phyloP scores from a whole-genome alignment of 2,113 vertebrate genomes.

The Etheostoma spectabile region DNA sequence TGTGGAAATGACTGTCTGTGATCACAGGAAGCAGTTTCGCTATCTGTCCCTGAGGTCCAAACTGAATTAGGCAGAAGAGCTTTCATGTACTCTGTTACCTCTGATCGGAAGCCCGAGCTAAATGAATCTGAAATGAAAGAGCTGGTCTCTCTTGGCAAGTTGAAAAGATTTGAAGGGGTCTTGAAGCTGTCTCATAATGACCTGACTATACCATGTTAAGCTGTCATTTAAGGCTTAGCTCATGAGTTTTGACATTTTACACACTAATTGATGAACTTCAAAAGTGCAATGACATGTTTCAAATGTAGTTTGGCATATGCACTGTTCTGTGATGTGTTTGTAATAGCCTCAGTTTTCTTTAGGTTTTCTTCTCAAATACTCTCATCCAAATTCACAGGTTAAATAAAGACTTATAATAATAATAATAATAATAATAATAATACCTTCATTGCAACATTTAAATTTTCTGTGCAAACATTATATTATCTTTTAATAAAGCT shows the following conservation, averaged over 20 bases:
- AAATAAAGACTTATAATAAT: neutral
- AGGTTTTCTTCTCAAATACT: neutral
- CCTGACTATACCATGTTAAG: conserved; percentile 10
- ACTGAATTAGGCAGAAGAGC: conserved; percentile 59
- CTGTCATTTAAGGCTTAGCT: conserved; percentile 14
- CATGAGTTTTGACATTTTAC: conserved; percentile 2
- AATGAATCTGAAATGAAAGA: conserved; percentile 50
- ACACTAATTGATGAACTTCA: neutral
- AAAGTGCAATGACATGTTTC: conserved; percentile 1
- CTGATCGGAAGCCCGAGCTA: conserved; percentile 52
- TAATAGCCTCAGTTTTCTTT: neutral
- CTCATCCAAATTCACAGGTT: neutral
- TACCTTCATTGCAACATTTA: no score
- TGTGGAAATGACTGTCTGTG: conserved; percentile 47
- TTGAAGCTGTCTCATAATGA: conserved; percentile 31
- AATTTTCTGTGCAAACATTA: no score
- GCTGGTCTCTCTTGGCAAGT: conserved; percentile 32
- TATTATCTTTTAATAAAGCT: neutral
- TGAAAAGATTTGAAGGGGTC: conserved; percentile 25
- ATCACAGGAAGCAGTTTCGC: conserved; percentile 64
- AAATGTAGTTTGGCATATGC: no score
- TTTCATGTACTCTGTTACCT: conserved; percentile 55
- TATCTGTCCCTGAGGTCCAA: conserved; percentile 66
- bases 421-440: no score
- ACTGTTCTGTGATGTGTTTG: neutral